Evolutionary conservation across 2,797 vertebrate genomes (phyloP).

Genomic region (Phrynocephalus vlangalii): DNA sequence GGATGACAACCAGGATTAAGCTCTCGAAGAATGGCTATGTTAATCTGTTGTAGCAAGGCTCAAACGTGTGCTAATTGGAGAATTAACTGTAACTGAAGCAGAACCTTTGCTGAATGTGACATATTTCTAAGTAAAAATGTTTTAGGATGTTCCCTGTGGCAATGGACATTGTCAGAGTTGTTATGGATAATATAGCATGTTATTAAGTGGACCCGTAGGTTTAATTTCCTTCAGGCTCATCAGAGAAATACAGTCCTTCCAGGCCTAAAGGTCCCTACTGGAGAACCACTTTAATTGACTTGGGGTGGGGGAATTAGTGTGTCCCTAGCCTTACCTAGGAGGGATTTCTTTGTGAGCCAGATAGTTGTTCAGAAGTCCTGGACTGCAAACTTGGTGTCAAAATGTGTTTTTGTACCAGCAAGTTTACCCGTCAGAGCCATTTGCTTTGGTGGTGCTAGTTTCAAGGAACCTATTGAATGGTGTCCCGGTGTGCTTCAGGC

Average conservation of each 20-base stretch:
- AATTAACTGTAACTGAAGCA: background rate
- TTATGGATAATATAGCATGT: background rate
- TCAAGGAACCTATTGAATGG: background rate
- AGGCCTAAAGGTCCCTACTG: background rate
- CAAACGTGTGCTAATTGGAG: background rate
- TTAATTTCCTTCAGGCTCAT: slow-evolving; percentile 13
- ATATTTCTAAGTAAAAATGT: background rate
- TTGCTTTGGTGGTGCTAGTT: background rate
- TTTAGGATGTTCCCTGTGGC: background rate
- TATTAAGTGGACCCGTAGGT: background rate
- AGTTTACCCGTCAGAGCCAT: background rate
- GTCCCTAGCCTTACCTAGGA: background rate
- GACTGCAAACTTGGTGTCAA: background rate
- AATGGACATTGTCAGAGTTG: background rate
- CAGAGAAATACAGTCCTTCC: background rate
- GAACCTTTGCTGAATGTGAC: background rate
- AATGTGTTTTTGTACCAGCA: background rate
- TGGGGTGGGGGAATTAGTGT: background rate
- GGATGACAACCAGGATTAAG: background rate
- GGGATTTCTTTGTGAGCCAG: background rate
- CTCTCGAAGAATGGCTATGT: background rate
- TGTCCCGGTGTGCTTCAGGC: background rate
- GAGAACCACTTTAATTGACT: background rate
- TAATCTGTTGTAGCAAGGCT: background rate
- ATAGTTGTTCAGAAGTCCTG: background rate